phyloP scores from a whole-genome alignment of 37 sponge, comb jelly and placozoan genomes.

The Cladorhizidae sp. region DNA sequence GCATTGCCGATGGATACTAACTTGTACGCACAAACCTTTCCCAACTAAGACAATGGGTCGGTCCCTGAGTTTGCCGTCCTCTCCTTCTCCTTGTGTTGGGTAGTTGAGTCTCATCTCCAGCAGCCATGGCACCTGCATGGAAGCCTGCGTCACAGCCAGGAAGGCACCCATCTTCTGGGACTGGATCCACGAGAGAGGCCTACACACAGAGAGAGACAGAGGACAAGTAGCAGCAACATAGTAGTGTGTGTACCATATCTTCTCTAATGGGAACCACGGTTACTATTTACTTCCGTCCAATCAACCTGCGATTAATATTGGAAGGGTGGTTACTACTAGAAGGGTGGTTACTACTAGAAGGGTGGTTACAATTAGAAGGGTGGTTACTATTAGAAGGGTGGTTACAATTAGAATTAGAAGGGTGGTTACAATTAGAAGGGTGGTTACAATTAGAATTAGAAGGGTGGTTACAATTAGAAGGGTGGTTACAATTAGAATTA shows the following conservation, averaged over 20 bases:
- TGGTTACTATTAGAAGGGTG: too few species aligned
- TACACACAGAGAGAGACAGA: too few species aligned
- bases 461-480: too few species aligned
- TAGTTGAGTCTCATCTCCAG: slow-evolving; percentile 75
- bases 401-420: too few species aligned
- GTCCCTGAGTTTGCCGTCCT: background rate
- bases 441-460: too few species aligned
- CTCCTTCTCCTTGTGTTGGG: background rate
- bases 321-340: too few species aligned
- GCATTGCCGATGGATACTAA: too few species aligned
- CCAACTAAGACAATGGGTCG: slow-evolving; percentile 78
- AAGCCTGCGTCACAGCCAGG: slow-evolving; percentile 84
- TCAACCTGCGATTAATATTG: too few species aligned
- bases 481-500: too few species aligned
- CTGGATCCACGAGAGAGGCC: slow-evolving; percentile 75
- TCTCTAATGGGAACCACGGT: background rate
- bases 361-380: background rate
- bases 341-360: too few species aligned
- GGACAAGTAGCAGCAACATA: background rate
- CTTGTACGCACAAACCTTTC: slow-evolving; percentile 61
- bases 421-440: too few species aligned
- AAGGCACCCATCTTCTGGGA: slow-evolving; percentile 87
- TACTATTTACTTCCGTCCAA: too few species aligned
- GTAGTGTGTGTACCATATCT: background rate
- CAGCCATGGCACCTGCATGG: slow-evolving; percentile 81